These are phyloP conservation scores for Phaethon lepturus DNA, from an alignment of 2,113 vertebrate species.

Conservation along the genomic window DNA sequence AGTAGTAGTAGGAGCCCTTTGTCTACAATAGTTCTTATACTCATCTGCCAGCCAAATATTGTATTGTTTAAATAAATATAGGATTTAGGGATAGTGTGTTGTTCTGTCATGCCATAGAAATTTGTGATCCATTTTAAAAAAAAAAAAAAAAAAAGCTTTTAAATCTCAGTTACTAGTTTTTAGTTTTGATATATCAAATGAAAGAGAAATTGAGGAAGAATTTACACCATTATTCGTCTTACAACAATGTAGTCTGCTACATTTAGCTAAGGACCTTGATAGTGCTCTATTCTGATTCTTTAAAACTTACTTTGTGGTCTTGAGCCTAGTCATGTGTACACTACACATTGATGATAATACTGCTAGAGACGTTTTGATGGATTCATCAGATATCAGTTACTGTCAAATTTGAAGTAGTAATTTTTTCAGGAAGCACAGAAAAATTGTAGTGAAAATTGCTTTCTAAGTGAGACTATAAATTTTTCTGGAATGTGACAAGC, in stretches of 20 bases:
- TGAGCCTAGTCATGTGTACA: background rate
- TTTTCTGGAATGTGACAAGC: background rate
- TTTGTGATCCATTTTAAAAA: background rate
- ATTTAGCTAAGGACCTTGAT: background rate
- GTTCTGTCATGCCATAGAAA: background rate
- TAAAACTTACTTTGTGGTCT: background rate
- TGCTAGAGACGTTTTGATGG: background rate
- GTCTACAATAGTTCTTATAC: background rate
- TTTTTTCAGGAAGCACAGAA: constrained; percentile 41
- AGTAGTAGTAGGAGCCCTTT: background rate
- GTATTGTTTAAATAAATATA: background rate
- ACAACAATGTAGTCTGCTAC: background rate
- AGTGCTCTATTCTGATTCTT: background rate
- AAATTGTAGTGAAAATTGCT: constrained; percentile 26
- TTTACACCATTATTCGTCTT: background rate
- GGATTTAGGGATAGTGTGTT: background rate
- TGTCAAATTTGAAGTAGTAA: constrained; percentile 3
- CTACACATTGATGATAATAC: background rate
- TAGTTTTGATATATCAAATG: background rate
- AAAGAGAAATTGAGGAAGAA: background rate
- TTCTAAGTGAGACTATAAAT: background rate
- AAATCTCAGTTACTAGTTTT: background rate
- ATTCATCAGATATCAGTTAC: constrained; percentile 28
- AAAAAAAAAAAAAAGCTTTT: background rate
- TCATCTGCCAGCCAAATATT: background rate